Conservation (phyloP, 2,797 vertebrate genomes). For the Xiphorhynchus erythropygius region DNA sequence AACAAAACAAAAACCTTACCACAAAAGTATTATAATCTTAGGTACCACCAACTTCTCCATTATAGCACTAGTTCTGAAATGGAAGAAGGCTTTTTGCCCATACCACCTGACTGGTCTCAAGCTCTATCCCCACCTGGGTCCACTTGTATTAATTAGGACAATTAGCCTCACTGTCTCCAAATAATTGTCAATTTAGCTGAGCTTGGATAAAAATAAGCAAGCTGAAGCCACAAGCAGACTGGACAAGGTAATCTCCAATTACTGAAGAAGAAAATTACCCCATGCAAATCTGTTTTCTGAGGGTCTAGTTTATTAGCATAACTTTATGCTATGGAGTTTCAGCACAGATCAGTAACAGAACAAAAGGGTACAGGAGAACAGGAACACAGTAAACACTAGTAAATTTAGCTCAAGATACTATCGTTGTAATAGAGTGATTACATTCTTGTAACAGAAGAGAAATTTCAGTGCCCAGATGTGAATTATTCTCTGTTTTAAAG, state of each 20-base stretch:
- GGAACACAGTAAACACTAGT: neutral
- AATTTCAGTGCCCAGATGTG: neutral
- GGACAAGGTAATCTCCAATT: neutral
- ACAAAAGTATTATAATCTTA: fast-evolving
- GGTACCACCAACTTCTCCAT: neutral
- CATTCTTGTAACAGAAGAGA: neutral
- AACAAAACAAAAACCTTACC: neutral
- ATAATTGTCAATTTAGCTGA: neutral
- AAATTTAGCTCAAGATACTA: neutral
- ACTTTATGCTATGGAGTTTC: neutral
- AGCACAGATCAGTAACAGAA: neutral
- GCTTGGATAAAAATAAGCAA: neutral
- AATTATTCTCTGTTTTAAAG: neutral
- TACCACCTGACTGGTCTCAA: neutral
- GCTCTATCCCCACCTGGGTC: neutral
- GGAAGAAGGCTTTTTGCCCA: neutral
- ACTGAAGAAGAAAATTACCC: neutral
- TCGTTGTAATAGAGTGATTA: neutral
- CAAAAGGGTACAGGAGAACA: neutral
- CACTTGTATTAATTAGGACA: constrained; percentile 17
- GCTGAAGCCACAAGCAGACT: neutral
- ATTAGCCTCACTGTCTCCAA: neutral
- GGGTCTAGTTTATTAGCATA: neutral
- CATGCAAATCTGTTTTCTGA: neutral
- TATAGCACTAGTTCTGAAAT: neutral